A percentile compares a stretch with the other conserved stretches of the same genome.
Evolutionary conservation across 2,113 vertebrate genomes (phyloP).

Genomic region (Serinus canaria): DNA sequence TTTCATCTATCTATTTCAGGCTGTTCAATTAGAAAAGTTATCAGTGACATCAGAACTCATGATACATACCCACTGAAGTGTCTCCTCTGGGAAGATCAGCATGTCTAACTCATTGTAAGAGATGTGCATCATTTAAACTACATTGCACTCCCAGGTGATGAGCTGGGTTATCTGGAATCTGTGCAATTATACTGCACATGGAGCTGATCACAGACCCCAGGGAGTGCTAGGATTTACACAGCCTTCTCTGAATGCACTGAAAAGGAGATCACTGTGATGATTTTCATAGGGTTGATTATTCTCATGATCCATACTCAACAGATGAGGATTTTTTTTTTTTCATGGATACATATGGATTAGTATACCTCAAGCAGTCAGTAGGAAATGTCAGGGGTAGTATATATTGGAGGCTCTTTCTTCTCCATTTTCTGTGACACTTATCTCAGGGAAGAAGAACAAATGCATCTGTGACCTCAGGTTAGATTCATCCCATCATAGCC

Average conservation of each 20-base stretch:
- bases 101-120: background rate
- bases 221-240: background rate
- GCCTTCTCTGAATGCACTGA: background rate
- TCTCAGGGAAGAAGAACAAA: background rate
- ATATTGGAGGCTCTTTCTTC: background rate
- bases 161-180: background rate
- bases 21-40: conserved; percentile 45
- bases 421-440: background rate
- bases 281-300: background rate
- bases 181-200: background rate
- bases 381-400: background rate
- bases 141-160: background rate
- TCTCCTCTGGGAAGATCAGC: background rate
- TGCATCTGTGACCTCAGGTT: background rate
- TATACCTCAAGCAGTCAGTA: background rate
- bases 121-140: background rate
- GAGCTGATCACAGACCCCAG: background rate
- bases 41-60: background rate
- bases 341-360: background rate
- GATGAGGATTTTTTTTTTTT: background rate
- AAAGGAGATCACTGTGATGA: background rate
- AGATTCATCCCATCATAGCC: background rate
- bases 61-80: background rate
- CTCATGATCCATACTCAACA: background rate
- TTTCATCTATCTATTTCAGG: conserved; percentile 28